Conservation (phyloP, 2,113 vertebrate species). For the Scolopax mira region DNA sequence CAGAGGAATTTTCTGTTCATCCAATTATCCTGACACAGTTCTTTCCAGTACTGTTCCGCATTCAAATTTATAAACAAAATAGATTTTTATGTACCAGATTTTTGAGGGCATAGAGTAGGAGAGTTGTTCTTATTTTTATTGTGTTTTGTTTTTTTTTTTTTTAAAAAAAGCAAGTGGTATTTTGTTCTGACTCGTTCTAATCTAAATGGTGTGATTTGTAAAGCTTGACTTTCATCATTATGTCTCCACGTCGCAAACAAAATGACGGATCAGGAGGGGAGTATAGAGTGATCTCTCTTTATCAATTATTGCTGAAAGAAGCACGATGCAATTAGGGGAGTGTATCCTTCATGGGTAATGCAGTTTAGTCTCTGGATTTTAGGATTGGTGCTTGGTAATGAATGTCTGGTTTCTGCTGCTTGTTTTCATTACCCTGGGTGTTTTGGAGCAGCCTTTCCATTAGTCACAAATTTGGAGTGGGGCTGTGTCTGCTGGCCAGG, state of each 20-base stretch:
- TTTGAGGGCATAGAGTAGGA: background rate
- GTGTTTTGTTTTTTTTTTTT: background rate
- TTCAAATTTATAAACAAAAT: background rate
- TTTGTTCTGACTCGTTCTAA: background rate
- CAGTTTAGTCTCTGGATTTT: background rate
- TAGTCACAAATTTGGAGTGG: background rate
- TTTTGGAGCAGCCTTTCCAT: background rate
- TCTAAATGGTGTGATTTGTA: background rate
- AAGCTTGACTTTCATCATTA: background rate
- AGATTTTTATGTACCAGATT: background rate
- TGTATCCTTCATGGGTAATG: background rate
- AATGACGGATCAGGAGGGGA: background rate
- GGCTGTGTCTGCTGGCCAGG: background rate
- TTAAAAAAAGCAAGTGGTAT: background rate
- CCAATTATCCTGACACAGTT: slow-evolving; percentile 6
- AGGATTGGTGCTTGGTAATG: background rate
- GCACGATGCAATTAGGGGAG: background rate
- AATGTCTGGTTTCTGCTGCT: background rate
- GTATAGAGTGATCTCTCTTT: background rate
- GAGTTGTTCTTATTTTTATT: background rate
- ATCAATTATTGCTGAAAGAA: background rate
- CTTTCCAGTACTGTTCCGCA: background rate
- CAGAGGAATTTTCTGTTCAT: slow-evolving; percentile 4
- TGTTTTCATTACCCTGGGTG: background rate
- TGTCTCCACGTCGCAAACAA: background rate